Base-by-base conservation (phyloP, 2,888 invertebrate species). In the Mythimna lalbum region DNA sequence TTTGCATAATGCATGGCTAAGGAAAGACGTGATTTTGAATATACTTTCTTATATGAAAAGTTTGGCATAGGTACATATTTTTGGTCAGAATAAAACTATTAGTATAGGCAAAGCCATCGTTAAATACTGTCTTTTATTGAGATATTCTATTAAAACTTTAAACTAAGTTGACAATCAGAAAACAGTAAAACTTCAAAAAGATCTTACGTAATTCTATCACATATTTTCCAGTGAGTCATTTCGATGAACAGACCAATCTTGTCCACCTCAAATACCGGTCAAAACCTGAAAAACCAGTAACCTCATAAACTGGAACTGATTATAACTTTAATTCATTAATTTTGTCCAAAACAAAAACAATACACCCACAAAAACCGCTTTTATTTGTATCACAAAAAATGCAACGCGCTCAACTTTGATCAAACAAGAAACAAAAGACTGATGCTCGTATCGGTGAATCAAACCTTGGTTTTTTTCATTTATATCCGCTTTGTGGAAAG, bases 401-500 rank as follows among this genome's bases (percentile, higher is more conserved):
- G 70, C 79, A 80, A 73, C 75, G 72, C 69, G 79, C 69, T 61
- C 73, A 81, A 87, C 82, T 84, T 86, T 82, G 69, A 80, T 69
- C 68, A 74, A 89, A 85, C 76, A 80, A 79, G 73, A 83, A 83
- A 71, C 64, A 77, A 85, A 87, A 88, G 78, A 74, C 60, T 73
- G 69, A 60, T 79, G 76, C 87, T 75, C 86, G 87, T 89, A 88
- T 88, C 88, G 86, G 89, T 87, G 87, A 90, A 90, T 90, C 87
- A 87, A 86, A 87, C 83, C 86, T 85, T 86, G 87, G 78, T 89
- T 91, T 91, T 86, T 93, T 93, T 90, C 89, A 90, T 91, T 90
- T 89, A 89, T 87, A 90, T 89, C 90, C 90, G 90, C 90, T 92
- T 92, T 92, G 93, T 90, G 93, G 91, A 91, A 90, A 93, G 90